Evolutionary conservation across 2,888 invertebrate species (phyloP).

Genomic region (Cosmopolites sordidus): DNA sequence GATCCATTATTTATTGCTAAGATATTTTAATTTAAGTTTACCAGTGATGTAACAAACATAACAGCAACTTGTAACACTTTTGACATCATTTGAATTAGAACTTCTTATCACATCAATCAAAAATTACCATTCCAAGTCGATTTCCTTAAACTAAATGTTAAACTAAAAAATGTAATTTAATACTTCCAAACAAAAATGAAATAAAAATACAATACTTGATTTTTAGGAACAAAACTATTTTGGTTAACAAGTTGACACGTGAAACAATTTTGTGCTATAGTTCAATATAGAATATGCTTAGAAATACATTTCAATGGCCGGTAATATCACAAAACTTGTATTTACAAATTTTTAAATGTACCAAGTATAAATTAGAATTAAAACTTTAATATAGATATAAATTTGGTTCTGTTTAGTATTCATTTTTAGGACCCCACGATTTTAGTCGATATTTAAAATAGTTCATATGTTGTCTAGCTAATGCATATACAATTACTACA

Average conservation of each 20-base stretch:
- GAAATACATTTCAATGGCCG: neutral
- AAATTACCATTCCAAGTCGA: neutral
- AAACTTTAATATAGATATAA: no score
- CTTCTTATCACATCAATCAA: neutral
- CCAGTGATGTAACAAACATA: neutral
- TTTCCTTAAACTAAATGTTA: no score
- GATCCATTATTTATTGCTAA: no score
- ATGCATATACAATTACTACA: no score
- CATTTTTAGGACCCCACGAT: no score
- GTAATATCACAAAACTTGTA: slow-evolving; percentile 1
- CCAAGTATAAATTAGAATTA: no score
- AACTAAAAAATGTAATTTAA: no score
- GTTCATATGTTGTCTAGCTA: no score
- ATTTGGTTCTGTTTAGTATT: no score
- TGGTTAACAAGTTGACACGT: neutral
- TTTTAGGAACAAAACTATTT: neutral
- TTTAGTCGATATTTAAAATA: no score
- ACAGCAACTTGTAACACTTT: neutral
- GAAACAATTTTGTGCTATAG: no score
- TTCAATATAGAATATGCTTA: no score
- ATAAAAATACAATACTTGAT: neutral
- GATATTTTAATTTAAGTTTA: neutral
- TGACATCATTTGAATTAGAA: neutral
- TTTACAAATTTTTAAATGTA: neutral
- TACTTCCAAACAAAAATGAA: neutral